Base-by-base conservation (phyloP, 1,140 invertebrate species). In the Trissolcus basalis region DNA sequence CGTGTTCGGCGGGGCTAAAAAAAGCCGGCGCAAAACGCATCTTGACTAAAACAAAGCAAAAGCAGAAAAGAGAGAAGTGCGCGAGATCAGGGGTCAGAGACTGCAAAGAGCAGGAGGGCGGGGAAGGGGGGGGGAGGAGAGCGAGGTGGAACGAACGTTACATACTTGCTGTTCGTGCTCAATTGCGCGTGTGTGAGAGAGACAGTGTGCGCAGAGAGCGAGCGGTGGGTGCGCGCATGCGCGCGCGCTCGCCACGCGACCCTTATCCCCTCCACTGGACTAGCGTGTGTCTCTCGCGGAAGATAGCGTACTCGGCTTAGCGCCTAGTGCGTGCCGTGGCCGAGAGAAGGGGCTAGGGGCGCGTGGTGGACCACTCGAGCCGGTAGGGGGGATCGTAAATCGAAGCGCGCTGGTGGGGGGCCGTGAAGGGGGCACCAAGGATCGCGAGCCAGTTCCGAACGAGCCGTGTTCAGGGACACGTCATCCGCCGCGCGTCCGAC, bases 161-260 rank as follows among this genome's bases (percentile, higher is more conserved):
- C 68, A 69, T 59, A 61, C 53, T 70, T 53, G 64, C 36, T 64
- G 44, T 60, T 48, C 55, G 67, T 64, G 53, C 58, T 59, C 53
- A 48, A 39, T 60, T 61, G 59, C 55, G 64, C 61, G 69, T 48
- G 70, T 48, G 48, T n/a, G 70, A 60, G 60, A 32, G 55, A 64
- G 55, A 72, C 45, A 50, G 45, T 0, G 16, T 60, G 43, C 49
- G 65, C 55, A 33, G 27, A 19, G 11, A 54, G 15, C 36, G 43
- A 56, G 67, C 19, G 48, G 50, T 33, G 55, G 48, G 49, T 7
- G 65, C 36, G 60, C 82, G 81, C 79, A 77, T 65, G 67, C 60
- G 73, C 60, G 73, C 67, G 43, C 79, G 69, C 68, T 77, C 72
- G 86, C 86, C 86, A 88, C 86, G 86, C 86, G 86, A 88, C 86